Base-by-base conservation (phyloP, 2,888 invertebrate species). In the Amphipyra berbera region DNA sequence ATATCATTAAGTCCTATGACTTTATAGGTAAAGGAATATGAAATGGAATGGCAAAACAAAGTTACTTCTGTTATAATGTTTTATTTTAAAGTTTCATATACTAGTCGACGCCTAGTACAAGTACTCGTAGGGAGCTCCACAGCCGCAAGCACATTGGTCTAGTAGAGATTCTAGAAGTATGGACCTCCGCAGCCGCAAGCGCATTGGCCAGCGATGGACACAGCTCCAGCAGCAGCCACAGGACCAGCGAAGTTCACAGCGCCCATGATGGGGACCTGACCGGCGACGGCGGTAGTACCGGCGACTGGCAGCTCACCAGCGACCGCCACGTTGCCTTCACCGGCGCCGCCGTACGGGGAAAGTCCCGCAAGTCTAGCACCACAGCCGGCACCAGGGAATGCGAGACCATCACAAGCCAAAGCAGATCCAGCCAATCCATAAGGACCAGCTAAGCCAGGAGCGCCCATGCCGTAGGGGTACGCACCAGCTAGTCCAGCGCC, bases 181-280 rank as follows among this genome's bases (percentile, higher is more conserved):
- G n/a, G n/a, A n/a, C n/a, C n/a, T n/a, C n/a, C n/a, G n/a, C n/a
- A n/a, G n/a, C n/a, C 82, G 57, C 88, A 85, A 0, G 79, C 81
- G 67, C 87, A 87, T 55, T 79, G 76, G 12, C 87, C 88, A 15
- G 80, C 57, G 63, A 89, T 86, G 55, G 82, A 75, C 59, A 88
- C 88, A 6, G 78, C 57, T 27, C 89, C 90, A 61, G 76, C 78
- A 61, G 88, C 87, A 14, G 81, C 80, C 8, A 88, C 81, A 33
- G 65, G 59, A 12, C 89, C 90, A 7, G 87, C 78, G 75, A 87
- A 90, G 33, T 68, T 70, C 15, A 88, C 87, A 41, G 81, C 78
- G 21, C 87, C 86, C 42, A 82, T 61, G 58, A 87, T 82, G 33
- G 87, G 85, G 33, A 89, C 78, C 55, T 79, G 80, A 13, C 88